Base-by-base conservation (phyloP, 2,113 vertebrate species). In the Octodon degus region DNA sequence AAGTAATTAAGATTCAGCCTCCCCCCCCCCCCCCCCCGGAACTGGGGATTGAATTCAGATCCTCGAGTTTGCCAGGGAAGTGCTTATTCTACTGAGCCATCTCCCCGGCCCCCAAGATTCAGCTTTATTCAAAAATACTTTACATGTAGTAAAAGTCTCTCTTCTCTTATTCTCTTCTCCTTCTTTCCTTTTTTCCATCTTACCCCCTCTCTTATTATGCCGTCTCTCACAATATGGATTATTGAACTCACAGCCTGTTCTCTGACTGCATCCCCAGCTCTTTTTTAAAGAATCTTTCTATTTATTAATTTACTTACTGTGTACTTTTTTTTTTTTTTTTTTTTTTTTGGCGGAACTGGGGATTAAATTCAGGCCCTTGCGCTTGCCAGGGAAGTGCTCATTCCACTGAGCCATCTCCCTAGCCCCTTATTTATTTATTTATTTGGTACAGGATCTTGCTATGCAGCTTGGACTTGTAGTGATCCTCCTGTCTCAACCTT, bases 1-100 rank as follows among this genome's bases (percentile, higher is more conserved):
- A 89, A 96, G 47, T 37, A n/a, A 60, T 96, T 86, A 85, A 82
- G 72, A 92, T 25, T 83, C 13, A 60, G 34, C 68, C 7, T 81
- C n/a, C n/a, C n/a, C n/a, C n/a, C n/a, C n/a, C n/a, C n/a, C n/a
- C n/a, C n/a, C n/a, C n/a, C n/a, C n/a, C 43, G 5, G 43, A 43
- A 5, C 43, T 43, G 43, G 43, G 43, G 43, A 43, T 43, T 43
- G 43, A 43, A 43, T 6, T 43, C 43, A 43, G 43, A 43, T 43
- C 43, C 43, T 43, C 5, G 43, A 43, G 43, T 6, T 43, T 43
- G 43, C 43, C 43, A 43, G 43, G 43, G 43, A 43, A 43, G 43
- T 6, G 5, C 5, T 43, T 43, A 43, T 43, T 43, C 43, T 43
- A 43, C 43, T 43, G 43, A 43, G 43, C 43, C 43, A 43, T 43